These are phyloP conservation scores for Carduelis carduelis DNA, from an alignment of 2,797 vertebrate genomes.

Conservation along the genomic window DNA sequence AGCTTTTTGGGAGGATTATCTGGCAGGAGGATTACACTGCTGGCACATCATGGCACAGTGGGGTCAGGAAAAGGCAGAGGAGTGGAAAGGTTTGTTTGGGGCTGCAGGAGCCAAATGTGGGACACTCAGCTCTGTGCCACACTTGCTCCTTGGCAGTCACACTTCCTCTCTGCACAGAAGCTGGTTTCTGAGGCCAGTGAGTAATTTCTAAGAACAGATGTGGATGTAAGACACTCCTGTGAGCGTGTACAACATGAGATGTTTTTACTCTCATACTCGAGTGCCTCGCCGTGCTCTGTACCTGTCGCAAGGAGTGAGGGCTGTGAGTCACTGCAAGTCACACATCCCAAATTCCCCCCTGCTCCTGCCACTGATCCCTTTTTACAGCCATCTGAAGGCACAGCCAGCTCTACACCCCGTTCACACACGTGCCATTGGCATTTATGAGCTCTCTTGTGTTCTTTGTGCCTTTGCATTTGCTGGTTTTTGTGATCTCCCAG, in stretches of 20 bases:
- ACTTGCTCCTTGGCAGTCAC: fast-evolving
- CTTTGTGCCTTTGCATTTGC: not conserved
- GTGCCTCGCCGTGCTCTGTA: not conserved
- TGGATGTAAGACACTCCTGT: not conserved
- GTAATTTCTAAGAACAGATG: not conserved
- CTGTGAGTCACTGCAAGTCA: not conserved
- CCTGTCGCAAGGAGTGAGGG: not conserved
- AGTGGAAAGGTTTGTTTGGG: not conserved
- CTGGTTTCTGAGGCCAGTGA: not conserved
- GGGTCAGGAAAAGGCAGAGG: not conserved
- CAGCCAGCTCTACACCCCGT: not conserved
- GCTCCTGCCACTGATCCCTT: not conserved
- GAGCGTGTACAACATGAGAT: fast-evolving
- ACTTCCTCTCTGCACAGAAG: not conserved
- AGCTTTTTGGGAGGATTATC: not conserved
- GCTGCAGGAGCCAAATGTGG: not conserved
- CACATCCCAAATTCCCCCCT: not conserved
- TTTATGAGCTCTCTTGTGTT: not conserved
- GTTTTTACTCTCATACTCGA: fast-evolving
- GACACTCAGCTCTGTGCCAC: not conserved
- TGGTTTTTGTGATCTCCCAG: not conserved
- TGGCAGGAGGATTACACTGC: not conserved
- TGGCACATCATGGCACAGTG: not conserved
- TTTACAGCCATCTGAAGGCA: not conserved
- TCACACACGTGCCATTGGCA: not conserved